These are phyloP conservation scores for Slavum lentiscoides DNA, from an alignment of 2,888 invertebrate genomes.

Conservation along the genomic window DNA sequence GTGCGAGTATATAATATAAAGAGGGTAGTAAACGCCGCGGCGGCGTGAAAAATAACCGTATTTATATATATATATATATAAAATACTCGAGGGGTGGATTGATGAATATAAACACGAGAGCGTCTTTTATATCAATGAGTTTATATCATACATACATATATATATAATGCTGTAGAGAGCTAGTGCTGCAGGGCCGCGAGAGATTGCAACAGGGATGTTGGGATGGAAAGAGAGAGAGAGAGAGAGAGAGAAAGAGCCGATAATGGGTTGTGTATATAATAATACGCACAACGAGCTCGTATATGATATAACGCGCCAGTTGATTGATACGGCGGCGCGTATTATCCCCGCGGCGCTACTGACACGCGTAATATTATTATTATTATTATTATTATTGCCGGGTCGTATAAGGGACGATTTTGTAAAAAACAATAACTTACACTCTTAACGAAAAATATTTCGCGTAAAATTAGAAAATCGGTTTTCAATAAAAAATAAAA, in stretches of 20 bases:
- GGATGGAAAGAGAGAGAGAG: too few relatives aligned
- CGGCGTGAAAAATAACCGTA: constrained; percentile 50
- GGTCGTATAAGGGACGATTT: too few relatives aligned
- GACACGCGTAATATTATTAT: constrained; percentile 40
- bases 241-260: not conserved
- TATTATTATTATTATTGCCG: not conserved
- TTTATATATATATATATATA: constrained; percentile 15
- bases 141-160: not conserved
- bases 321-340: constrained; percentile 30
- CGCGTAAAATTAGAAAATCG: too few relatives aligned
- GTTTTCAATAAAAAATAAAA: too few relatives aligned
- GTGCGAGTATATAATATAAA: constrained; percentile 32
- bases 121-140: constrained; percentile 51
- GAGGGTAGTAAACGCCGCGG: constrained; percentile 46
- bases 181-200: not conserved
- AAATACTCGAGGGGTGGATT: constrained; percentile 23
- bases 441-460: too few relatives aligned
- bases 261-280: constrained; percentile 26
- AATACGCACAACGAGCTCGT: constrained; percentile 16
- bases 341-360: not conserved
- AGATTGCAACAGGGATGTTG: too few relatives aligned
- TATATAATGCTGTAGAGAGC: not conserved
- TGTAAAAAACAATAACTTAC: too few relatives aligned
- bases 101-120: constrained; percentile 53
- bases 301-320: not conserved